Percentiles rank a stretch among this genome's conserved stretches.
phyloP scores from a whole-genome alignment of 2,888 invertebrate genomes.

The Syrista parreyssii region DNA sequence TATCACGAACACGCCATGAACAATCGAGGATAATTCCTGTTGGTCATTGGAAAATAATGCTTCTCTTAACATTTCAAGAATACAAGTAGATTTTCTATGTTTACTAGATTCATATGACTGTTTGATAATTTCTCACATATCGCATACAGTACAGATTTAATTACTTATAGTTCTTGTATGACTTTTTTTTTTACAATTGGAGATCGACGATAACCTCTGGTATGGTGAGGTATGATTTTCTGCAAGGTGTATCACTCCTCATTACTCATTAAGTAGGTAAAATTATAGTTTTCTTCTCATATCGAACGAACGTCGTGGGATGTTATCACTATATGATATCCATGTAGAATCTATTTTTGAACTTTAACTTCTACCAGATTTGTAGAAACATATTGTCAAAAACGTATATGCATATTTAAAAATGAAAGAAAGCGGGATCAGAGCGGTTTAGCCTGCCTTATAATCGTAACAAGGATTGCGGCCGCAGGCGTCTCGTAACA shows the following conservation, averaged over 20 bases:
- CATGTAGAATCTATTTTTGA: not conserved
- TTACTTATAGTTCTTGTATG: not conserved
- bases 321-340: not conserved
- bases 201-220: not conserved
- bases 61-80: not conserved
- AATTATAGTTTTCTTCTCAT: not conserved
- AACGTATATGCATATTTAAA: not conserved
- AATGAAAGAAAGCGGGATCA: conserved; percentile 51
- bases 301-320: not conserved
- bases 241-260: not conserved
- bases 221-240: not conserved
- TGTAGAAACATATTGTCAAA: not conserved
- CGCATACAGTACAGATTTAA: not conserved
- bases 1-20: not conserved
- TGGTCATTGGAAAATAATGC: not conserved
- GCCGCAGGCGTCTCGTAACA: conserved; percentile 57
- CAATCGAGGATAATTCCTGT: not conserved
- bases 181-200: not conserved
- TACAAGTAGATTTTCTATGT: not conserved
- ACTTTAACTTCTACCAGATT: not conserved
- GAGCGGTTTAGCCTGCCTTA: conserved; percentile 58
- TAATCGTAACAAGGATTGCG: conserved; percentile 56
- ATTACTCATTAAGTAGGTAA: not conserved
- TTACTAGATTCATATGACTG: not conserved
- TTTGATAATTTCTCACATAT: not conserved